Conservation (phyloP, 2,888 invertebrate species). For the Plutella xylostella region DNA sequence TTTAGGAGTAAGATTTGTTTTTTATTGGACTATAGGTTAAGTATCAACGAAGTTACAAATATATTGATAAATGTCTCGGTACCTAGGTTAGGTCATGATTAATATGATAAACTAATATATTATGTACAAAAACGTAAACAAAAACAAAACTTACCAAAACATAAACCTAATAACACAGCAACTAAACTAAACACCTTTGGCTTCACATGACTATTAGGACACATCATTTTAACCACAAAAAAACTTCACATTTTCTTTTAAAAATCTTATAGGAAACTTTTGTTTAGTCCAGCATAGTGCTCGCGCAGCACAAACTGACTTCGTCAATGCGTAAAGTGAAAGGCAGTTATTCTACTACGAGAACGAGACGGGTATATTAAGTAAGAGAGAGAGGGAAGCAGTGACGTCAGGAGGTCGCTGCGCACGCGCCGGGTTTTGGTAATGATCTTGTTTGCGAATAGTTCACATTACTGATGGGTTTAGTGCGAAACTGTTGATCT, state of each 20-base stretch:
- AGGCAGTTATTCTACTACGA: conserved; percentile 32
- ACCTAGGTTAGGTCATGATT: not conserved
- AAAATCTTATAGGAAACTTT: not conserved
- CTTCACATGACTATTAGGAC: conserved; percentile 38
- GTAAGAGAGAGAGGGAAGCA: conserved; percentile 25
- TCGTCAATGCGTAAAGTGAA: conserved; percentile 37
- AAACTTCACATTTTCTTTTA: conserved; percentile 19
- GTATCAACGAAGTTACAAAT: not conserved
- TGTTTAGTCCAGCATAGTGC: not conserved
- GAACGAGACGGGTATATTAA: conserved; percentile 30
- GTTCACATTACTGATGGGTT: too few relatives aligned
- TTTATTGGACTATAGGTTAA: not conserved
- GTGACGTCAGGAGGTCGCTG: conserved; percentile 21
- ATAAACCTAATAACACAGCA: conserved; percentile 31
- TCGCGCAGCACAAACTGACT: conserved; percentile 10
- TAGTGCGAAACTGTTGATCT: too few relatives aligned
- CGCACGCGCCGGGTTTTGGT: not conserved
- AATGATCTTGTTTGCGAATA: too few relatives aligned
- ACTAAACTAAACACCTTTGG: conserved; percentile 49
- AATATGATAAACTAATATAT: not conserved
- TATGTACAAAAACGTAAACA: not conserved
- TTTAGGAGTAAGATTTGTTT: not conserved
- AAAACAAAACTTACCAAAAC: conserved; percentile 13
- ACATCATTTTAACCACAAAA: conserved; percentile 27
- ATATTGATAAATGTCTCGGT: not conserved